These are phyloP conservation scores for Hydrozoanthus gracilis DNA, from an alignment of 92 coral and sea anemone genomes.

Conservation along the genomic window DNA sequence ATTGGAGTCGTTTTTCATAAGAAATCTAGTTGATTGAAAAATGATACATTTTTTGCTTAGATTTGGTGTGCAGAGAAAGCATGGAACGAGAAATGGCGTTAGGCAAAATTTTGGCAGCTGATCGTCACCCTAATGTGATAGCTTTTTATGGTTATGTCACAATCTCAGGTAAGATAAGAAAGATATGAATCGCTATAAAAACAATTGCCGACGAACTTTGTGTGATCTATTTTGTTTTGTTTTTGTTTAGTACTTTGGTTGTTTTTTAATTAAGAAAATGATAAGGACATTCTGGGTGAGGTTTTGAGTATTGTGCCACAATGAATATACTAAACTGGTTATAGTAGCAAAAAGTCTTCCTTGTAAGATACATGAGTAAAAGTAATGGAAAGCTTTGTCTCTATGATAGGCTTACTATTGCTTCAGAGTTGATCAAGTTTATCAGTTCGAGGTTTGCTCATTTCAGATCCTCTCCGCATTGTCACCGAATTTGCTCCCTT, in stretches of 20 bases:
- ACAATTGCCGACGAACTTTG: not conserved
- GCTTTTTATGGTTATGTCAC: not conserved
- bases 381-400: no score
- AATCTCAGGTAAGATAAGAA: not conserved
- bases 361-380: no score
- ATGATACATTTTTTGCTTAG: not conserved
- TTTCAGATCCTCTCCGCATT: not conserved
- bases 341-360: no score
- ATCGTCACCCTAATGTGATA: constrained; percentile 1
- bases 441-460: not conserved
- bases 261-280: no score
- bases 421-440: not conserved
- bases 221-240: not conserved
- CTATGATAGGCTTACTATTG: no score
- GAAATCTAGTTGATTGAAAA: no score
- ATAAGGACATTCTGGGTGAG: no score
- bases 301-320: no score
- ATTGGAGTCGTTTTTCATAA: not conserved
- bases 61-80: not conserved
- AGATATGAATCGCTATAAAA: not conserved
- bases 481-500: not conserved
- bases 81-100: constrained; percentile 1
- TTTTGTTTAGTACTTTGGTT: not conserved
- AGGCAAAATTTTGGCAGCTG: not conserved
- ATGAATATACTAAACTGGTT: no score